A percentile compares a stretch with the other conserved stretches of the same genome.
Evolutionary conservation across 2,797 vertebrate species (phyloP).

Genomic region (Labroides dimidiatus): DNA sequence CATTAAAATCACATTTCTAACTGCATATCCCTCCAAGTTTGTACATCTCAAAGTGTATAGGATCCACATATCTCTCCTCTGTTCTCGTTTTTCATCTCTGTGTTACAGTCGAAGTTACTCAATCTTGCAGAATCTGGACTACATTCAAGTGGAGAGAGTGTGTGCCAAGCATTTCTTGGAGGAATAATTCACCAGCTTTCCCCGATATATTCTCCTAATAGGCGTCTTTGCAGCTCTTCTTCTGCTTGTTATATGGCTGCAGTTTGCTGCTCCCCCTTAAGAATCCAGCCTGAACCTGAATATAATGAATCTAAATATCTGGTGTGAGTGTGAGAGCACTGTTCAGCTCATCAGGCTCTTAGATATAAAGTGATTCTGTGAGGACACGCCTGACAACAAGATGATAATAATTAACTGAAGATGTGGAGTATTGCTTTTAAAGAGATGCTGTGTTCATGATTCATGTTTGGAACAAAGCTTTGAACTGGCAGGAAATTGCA

Average conservation of each 20-base stretch:
- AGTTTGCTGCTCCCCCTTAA: conserved; percentile 6
- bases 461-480: not conserved
- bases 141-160: conserved; percentile 1
- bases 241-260: conserved; percentile 2
- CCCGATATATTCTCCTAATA: not conserved
- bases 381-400: not conserved
- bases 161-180: conserved; percentile 30
- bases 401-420: not conserved
- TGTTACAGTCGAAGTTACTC: conserved; percentile 24
- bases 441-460: not conserved
- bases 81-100: conserved; percentile 10
- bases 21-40: too few species aligned
- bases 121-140: conserved; percentile 27
- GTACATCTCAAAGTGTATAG: too few species aligned
- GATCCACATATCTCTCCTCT: not conserved
- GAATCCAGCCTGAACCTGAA: not conserved
- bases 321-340: conserved; percentile 1
- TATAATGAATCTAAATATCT: conserved; percentile 34
- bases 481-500: not conserved
- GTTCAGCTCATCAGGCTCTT: not conserved
- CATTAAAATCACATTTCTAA: too few species aligned
- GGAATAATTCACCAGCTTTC: conserved; percentile 17
- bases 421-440: conserved; percentile 1
- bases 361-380: conserved; percentile 5
- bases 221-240: conserved; percentile 20